Evolutionary conservation across 2,888 invertebrate species (phyloP), one percentile per base, ranked within the genome.

Genomic region (Microchrysa polita): DNA sequence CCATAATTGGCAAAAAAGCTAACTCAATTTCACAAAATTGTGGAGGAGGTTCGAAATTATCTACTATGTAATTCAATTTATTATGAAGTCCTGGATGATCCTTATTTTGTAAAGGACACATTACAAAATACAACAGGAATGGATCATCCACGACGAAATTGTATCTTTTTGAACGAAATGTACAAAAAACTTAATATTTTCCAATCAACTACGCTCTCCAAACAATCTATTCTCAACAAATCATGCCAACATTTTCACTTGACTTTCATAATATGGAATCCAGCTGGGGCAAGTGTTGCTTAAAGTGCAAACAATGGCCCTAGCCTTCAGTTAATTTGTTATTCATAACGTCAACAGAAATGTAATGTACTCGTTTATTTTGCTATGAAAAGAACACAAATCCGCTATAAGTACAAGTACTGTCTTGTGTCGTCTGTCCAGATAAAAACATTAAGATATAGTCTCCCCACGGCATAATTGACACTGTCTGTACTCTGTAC

Each of bases 381-480:
- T 60, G 16, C 61, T 27, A 16, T 27, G 40, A 16, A 40, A 61
- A 40, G 16, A 18, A 61, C 40, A 61, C 61, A 61, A 34, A 61
- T 61, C 61, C 18, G 23, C 42, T 61, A 34, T 34, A 34, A 34
- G 27, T 34, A 34, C 27, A 34, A 34, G 27, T 34, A n/a, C 61
- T 40, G 61, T 34, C 61, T 23, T n/a, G 40, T 61, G 61, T 59
- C 59, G 59, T 59, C 59, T 23, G 22, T 40, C 40, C 40, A 40
- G 61, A 61, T 61, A 61, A 61, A 61, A 61, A 40, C 34, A 61
- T 61, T 61, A 61, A 61, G 61, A 61, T 61, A 61, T 40, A 61
- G 16, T 61, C 40, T 27, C 61, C 40, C 61, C 61, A 14, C 16
- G 40, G 61, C 16, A 18, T 12, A 61, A 61, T 61, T 16, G 16